Conservation (phyloP, 1,140 invertebrate species). For the Bactericera cockerelli region DNA sequence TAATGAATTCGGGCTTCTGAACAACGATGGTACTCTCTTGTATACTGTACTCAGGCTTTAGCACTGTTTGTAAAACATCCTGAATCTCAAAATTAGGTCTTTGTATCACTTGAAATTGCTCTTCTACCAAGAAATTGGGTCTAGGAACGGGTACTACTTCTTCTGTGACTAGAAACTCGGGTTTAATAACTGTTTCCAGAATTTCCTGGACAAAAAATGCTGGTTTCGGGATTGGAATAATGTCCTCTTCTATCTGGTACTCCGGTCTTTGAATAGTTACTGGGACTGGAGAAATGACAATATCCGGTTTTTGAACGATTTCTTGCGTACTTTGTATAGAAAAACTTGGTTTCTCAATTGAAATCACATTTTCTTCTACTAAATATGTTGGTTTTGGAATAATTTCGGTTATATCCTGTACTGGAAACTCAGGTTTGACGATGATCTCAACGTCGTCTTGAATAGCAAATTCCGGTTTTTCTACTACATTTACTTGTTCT, state of each 20-base stretch:
- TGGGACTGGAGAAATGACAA: neutral
- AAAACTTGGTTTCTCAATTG: neutral
- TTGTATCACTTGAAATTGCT: neutral
- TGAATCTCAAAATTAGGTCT: neutral
- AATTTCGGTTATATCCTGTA: neutral
- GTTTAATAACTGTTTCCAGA: neutral
- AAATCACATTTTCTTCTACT: neutral
- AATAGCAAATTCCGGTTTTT: neutral
- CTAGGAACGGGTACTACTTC: neutral
- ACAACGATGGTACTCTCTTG: neutral
- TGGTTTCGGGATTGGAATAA: neutral
- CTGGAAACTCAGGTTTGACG: neutral
- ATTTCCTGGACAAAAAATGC: neutral
- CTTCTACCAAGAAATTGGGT: neutral
- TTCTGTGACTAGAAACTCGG: neutral
- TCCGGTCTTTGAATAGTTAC: slow-evolving; percentile 1
- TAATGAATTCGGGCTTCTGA: neutral
- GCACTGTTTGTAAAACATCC: neutral
- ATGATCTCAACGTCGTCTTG: slow-evolving; percentile 1
- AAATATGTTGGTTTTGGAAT: neutral
- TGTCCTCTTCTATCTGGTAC: neutral
- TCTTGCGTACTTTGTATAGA: neutral
- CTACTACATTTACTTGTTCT: neutral
- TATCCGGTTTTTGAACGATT: neutral
- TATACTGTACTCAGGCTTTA: neutral